A percentile compares a stretch with the other conserved stretches of the same genome.
phyloP scores from a whole-genome alignment of 2,888 invertebrate species.

The Limnephilus auricula region DNA sequence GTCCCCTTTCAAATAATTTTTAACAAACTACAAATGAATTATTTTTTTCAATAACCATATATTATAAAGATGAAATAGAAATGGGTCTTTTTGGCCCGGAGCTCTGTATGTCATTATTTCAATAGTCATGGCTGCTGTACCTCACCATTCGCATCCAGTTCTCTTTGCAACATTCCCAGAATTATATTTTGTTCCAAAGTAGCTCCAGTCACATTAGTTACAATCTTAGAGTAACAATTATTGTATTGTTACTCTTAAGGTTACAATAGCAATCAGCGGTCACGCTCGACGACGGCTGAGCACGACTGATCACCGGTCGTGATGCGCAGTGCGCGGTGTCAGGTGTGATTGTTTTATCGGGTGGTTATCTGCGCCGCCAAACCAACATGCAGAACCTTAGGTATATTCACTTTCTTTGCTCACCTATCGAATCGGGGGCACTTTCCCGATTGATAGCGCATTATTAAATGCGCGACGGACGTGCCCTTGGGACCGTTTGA shows the following conservation, averaged over 20 bases:
- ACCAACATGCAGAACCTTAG: slow-evolving; percentile 22
- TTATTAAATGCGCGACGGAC: not conserved
- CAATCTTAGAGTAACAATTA: too few relatives aligned
- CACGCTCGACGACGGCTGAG: not conserved
- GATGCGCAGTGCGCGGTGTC: not conserved
- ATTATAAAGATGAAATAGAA: too few relatives aligned
- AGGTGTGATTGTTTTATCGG: not conserved
- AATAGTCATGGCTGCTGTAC: too few relatives aligned
- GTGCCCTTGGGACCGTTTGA: not conserved
- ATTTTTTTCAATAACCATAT: too few relatives aligned
- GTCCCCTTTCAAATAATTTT: too few relatives aligned
- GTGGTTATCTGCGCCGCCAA: not conserved
- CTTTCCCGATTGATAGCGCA: not conserved
- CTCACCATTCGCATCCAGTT: too few relatives aligned
- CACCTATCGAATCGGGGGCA: not conserved
- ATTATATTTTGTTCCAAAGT: not conserved
- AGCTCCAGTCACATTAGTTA: not conserved
- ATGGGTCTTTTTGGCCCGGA: too few relatives aligned
- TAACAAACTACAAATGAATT: too few relatives aligned
- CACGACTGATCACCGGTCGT: not conserved
- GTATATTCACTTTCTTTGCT: slow-evolving; percentile 17
- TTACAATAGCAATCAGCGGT: not conserved
- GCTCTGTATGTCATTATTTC: too few relatives aligned
- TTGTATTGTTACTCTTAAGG: too few relatives aligned
- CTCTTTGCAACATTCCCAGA: not conserved